A percentile compares a stretch with the other conserved stretches of the same genome.
These are phyloP conservation scores for Neolamprologus sp. DNA, from an alignment of 2,113 vertebrate genomes.

Conservation along the genomic window DNA sequence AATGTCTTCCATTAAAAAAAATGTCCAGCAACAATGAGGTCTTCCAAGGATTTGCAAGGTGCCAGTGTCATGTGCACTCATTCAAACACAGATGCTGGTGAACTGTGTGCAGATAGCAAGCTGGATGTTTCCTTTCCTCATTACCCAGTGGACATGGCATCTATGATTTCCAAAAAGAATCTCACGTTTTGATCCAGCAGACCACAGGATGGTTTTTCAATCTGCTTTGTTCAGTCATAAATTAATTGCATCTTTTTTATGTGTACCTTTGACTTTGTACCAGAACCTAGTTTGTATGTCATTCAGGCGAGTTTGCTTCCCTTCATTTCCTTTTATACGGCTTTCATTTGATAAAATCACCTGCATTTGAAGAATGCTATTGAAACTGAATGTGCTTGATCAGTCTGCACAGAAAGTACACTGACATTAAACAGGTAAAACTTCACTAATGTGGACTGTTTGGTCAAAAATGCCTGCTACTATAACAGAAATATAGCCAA, in stretches of 20 bases:
- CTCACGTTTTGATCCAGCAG: neutral
- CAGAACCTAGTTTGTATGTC: neutral
- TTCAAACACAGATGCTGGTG: neutral
- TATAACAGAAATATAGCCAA: neutral
- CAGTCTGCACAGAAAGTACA: neutral
- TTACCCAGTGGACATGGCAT: neutral
- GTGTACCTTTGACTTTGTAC: neutral
- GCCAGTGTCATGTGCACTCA: neutral
- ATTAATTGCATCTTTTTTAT: neutral
- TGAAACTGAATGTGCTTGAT: neutral
- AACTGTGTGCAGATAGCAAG: neutral
- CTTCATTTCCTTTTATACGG: neutral
- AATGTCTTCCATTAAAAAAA: neutral
- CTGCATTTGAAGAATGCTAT: neutral
- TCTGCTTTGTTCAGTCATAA: rapidly evolving
- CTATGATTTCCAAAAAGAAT: neutral
- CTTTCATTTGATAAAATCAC: neutral
- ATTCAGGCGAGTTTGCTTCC: rapidly evolving
- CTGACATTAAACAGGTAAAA: neutral
- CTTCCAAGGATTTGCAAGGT: neutral
- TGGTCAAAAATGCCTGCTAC: neutral
- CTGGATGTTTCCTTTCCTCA: neutral
- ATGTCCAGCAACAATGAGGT: neutral
- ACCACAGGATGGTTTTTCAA: neutral
- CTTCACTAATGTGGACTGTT: neutral